These are phyloP conservation scores for Pelosia muscerda DNA, from an alignment of 2,888 invertebrate genomes.

Conservation along the genomic window DNA sequence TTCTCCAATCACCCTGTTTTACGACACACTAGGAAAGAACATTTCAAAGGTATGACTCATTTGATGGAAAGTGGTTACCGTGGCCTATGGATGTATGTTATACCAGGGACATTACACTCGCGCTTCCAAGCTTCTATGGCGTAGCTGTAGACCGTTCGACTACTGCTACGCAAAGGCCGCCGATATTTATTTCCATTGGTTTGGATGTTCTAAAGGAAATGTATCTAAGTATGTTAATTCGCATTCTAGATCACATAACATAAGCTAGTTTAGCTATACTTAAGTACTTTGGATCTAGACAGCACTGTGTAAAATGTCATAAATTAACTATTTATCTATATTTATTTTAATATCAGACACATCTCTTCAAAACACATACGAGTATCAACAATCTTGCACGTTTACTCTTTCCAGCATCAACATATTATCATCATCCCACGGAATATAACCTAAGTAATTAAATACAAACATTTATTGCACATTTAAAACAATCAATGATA, in stretches of 20 bases:
- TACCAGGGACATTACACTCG: too few relatives aligned
- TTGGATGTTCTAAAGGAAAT: background rate
- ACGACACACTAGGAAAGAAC: background rate
- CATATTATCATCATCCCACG: constrained; percentile 13
- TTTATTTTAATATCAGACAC: background rate
- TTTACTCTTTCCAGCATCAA: background rate
- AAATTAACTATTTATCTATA: background rate
- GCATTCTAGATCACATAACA: background rate
- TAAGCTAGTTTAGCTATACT: background rate
- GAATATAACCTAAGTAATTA: background rate
- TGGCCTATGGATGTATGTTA: too few relatives aligned
- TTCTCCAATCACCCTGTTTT: background rate
- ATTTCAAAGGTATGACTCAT: too few relatives aligned
- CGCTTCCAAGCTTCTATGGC: too few relatives aligned
- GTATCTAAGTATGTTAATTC: background rate
- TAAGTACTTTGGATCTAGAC: background rate
- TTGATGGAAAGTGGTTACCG: too few relatives aligned
- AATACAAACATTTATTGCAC: background rate
- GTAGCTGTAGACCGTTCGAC: background rate
- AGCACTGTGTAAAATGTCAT: background rate
- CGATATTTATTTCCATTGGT: too few relatives aligned
- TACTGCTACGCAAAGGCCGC: background rate
- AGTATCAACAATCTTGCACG: too few relatives aligned
- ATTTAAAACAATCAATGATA: constrained; percentile 26
- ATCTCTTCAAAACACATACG: too few relatives aligned